These are phyloP conservation scores for Hypocryptadius cinnamomeus DNA, from an alignment of 2,113 vertebrate genomes.

Conservation along the genomic window DNA sequence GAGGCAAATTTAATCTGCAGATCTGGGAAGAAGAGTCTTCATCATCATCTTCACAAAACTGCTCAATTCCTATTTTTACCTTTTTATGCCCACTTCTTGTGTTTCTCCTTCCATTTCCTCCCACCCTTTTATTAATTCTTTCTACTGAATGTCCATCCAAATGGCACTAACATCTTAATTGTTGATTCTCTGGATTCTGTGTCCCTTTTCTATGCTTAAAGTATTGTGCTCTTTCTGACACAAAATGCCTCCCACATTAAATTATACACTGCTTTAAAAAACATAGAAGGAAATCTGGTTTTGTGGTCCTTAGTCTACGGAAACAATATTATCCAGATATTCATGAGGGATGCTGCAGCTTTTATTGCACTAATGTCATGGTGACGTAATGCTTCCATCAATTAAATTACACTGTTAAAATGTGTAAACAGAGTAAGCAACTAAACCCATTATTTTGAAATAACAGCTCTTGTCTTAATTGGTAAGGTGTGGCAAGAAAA, in stretches of 20 bases:
- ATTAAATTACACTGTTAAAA: slow-evolving; percentile 19
- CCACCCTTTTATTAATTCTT: neutral
- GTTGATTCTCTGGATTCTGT: neutral
- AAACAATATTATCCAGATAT: neutral
- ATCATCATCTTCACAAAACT: neutral
- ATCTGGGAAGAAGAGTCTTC: neutral
- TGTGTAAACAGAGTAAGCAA: slow-evolving; percentile 5
- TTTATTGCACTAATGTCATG: neutral
- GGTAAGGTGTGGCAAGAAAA: neutral
- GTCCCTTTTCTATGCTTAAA: neutral
- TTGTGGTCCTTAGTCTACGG: neutral
- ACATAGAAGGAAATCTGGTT: neutral
- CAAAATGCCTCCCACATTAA: neutral
- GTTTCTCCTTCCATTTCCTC: neutral
- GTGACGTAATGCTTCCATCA: slow-evolving; percentile 3
- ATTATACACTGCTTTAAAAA: neutral
- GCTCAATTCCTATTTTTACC: neutral
- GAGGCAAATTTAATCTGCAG: neutral
- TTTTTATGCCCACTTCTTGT: neutral
- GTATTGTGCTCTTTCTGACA: neutral
- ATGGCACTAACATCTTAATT: neutral
- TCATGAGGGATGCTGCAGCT: neutral
- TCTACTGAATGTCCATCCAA: neutral
- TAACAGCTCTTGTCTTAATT: slow-evolving; percentile 5
- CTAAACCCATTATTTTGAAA: slow-evolving; percentile 30